Percentiles rank a stretch among this genome's conserved stretches.
Conservation (phyloP, 2,888 invertebrate species). For the Eutolmus rufibarbis region DNA sequence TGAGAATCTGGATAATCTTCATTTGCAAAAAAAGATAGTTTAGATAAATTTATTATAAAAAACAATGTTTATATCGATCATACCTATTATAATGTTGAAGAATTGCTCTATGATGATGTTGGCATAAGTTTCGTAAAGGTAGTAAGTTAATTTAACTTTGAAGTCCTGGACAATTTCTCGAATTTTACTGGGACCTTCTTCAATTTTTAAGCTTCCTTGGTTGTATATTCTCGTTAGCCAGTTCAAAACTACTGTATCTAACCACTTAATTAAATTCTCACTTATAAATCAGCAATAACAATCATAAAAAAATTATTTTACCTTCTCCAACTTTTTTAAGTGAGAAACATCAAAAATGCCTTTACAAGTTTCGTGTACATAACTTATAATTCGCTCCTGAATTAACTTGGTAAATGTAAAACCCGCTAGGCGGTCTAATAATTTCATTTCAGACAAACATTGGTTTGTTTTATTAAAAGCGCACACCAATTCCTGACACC, state of each 20-base stretch:
- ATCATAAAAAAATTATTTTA: conserved; percentile 55
- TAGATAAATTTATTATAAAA: neutral
- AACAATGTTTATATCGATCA: conserved; percentile 43
- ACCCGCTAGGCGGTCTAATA: conserved; percentile 84
- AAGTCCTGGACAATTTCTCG: conserved; percentile 71
- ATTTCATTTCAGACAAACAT: conserved; percentile 76
- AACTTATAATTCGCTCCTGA: conserved; percentile 80
- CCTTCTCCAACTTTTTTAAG: conserved; percentile 76
- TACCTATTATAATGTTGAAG: conserved; percentile 92
- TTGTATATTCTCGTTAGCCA: conserved; percentile 88
- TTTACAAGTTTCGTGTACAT: conserved; percentile 85
- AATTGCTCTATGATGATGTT: conserved; percentile 88
- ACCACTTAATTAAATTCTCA: conserved; percentile 70
- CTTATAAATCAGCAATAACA: neutral
- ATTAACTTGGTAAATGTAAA: conserved; percentile 85
- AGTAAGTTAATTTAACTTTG: conserved; percentile 79
- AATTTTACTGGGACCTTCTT: conserved; percentile 66
- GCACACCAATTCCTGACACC: conserved; percentile 67
- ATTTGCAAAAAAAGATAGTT: conserved; percentile 1
- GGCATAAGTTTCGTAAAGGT: conserved; percentile 88
- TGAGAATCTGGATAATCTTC: conserved; percentile 93
- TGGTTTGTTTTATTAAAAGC: conserved; percentile 78
- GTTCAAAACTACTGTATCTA: conserved; percentile 82
- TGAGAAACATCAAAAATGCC: conserved; percentile 87
- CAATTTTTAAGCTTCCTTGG: conserved; percentile 68